phyloP scores from a whole-genome alignment of 2,797 vertebrate genomes.

The Parauchenoglanis ngamensis region DNA sequence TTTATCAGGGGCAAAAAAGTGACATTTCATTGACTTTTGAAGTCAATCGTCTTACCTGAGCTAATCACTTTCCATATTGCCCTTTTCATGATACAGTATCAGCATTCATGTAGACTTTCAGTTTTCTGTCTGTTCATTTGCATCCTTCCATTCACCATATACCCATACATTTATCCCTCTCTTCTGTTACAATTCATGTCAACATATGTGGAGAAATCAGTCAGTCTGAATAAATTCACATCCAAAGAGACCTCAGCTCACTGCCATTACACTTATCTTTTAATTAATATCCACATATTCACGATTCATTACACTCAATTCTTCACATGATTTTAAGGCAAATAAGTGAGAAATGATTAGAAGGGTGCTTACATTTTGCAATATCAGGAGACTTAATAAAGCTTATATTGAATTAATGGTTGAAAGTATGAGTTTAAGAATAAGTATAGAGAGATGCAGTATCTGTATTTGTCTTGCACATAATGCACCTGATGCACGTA shows the following conservation, averaged over 20 bases:
- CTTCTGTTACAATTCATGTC: conserved; percentile 13
- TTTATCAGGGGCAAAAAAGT: neutral
- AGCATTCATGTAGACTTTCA: neutral
- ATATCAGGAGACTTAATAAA: conserved; percentile 73
- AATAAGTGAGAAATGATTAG: conserved; percentile 72
- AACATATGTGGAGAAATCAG: conserved; percentile 3
- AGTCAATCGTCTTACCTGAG: neutral
- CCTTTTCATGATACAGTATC: neutral
- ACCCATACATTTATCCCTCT: neutral
- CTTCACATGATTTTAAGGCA: conserved; percentile 67
- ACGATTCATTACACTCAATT: conserved; percentile 74
- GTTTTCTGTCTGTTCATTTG: neutral
- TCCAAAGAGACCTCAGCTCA: conserved; percentile 45
- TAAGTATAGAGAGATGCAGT: conserved; percentile 33
- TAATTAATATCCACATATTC: conserved; percentile 61
- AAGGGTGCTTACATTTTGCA: conserved; percentile 72
- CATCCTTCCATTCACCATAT: conserved; percentile 8
- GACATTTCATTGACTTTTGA: neutral
- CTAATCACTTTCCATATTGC: neutral
- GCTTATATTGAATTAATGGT: conserved; percentile 71
- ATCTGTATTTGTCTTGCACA: neutral
- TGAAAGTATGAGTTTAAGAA: conserved; percentile 60
- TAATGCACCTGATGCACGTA: conserved; percentile 17
- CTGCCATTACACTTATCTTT: conserved; percentile 50
- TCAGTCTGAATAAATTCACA: conserved; percentile 50